These are phyloP conservation scores for Actenoides hombroni DNA, from an alignment of 2,113 vertebrate genomes.

Conservation along the genomic window DNA sequence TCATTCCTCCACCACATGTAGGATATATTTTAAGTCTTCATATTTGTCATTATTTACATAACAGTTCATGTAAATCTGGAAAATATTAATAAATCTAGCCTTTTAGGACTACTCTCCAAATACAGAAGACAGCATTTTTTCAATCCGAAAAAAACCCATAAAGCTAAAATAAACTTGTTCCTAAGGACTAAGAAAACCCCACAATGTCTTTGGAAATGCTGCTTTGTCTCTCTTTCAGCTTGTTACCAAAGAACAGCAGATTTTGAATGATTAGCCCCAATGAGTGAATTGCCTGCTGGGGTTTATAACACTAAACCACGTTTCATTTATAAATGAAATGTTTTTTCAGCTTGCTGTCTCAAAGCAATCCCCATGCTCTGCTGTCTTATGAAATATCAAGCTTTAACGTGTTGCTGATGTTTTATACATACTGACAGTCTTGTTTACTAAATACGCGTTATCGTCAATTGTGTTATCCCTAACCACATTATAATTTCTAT, in stretches of 20 bases:
- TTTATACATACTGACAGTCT: slow-evolving; percentile 8
- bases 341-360: slow-evolving; percentile 38
- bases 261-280: slow-evolving; percentile 52
- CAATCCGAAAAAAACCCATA: neutral
- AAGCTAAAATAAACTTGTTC: slow-evolving; percentile 25
- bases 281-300: slow-evolving; percentile 41
- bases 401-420: slow-evolving; percentile 16
- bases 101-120: neutral
- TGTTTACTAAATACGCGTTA: slow-evolving; percentile 36
- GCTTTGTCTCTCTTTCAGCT: neutral
- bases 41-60: slow-evolving; percentile 11
- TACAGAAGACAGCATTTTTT: neutral
- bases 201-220: neutral
- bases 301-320: slow-evolving; percentile 47
- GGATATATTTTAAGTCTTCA: neutral
- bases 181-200: slow-evolving; percentile 12
- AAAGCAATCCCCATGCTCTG: slow-evolving; percentile 10
- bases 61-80: neutral
- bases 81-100: neutral
- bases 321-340: slow-evolving; percentile 48
- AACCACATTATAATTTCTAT: slow-evolving; percentile 55
- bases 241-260: slow-evolving; percentile 26
- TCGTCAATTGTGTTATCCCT: slow-evolving; percentile 35
- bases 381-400: slow-evolving; percentile 24
- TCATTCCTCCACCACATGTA: neutral